Evolutionary conservation across 2,113 vertebrate genomes (phyloP).

Genomic region (Falcunculus frontatus): DNA sequence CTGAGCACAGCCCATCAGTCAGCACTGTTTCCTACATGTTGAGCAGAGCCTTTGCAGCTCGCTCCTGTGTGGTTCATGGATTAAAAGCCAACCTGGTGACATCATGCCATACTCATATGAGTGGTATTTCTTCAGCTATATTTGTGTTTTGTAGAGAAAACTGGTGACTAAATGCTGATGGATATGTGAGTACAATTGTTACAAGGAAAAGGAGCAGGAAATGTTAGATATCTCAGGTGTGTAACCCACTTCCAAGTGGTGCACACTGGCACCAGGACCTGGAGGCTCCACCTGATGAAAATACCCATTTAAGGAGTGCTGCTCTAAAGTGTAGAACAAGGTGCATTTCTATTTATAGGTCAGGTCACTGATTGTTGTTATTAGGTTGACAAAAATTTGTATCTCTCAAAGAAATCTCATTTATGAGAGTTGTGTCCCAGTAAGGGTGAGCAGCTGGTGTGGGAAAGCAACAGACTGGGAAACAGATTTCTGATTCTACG

Average conservation of each 20-base stretch:
- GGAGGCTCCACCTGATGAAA: neutral
- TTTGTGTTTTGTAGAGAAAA: neutral
- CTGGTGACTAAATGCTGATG: neutral
- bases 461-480: neutral
- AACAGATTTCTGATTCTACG: neutral
- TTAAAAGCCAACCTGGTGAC: neutral
- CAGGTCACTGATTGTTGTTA: neutral
- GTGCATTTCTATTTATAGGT: neutral
- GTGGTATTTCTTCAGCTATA: neutral
- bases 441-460: neutral
- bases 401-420: neutral
- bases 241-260: neutral
- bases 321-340: neutral
- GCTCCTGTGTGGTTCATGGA: neutral
- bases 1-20: neutral
- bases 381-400: neutral
- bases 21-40: neutral
- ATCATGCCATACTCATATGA: neutral
- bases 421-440: neutral
- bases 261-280: neutral
- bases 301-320: neutral
- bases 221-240: neutral
- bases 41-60: neutral
- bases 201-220: neutral
- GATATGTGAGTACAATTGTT: neutral